Evolutionary conservation across 2,113 vertebrate genomes (phyloP), one percentile per base, ranked within the genome.

Genomic region (Salvator merianae): DNA sequence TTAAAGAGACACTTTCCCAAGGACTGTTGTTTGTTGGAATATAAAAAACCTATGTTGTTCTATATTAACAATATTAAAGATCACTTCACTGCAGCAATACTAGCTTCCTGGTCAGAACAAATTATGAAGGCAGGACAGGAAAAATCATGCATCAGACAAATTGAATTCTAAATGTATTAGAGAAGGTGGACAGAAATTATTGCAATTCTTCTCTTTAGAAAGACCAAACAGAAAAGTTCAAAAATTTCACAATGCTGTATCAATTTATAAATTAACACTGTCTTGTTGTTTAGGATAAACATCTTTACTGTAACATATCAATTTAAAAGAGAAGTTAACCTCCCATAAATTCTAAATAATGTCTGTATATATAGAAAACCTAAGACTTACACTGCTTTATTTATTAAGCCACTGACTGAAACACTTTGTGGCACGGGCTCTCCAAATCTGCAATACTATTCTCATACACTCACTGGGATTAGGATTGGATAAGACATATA

Each of bases 341-440:
- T 59, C 87, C 53, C 10, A 55, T 89, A 32, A 89, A 71, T 77
- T 38, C 47, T 83, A 55, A 88, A 82, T 40, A 86, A 53, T 76
- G 88, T n/a, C 2, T 13, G 86, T 71, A 40, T 63, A 70, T 0
- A 0, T 69, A 22, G 87, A 87, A 83, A 86, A 87, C 36, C 32
- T 77, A 40, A 68, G 85, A 82, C 86, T 47, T 47, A 72, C 2
- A 69, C n/a, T 79, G 87, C n/a, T 72, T 70, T 36, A 81, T 14
- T 50, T 62, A 9, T 24, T 62, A 62, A 62, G 22, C 26, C 62
- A 65, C 10, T 65, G 62, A 9, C 62, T 26, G 22, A 65, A 65
- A 26, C 26, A 65, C 62, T 28, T 4, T 65, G 26, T 65, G 14
- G 9, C 9, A 26, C 14, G 53, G 53, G 53, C 12, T 18, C 53